These are phyloP conservation scores for Aix galericulata DNA, from an alignment of 2,113 vertebrate genomes.

Conservation along the genomic window DNA sequence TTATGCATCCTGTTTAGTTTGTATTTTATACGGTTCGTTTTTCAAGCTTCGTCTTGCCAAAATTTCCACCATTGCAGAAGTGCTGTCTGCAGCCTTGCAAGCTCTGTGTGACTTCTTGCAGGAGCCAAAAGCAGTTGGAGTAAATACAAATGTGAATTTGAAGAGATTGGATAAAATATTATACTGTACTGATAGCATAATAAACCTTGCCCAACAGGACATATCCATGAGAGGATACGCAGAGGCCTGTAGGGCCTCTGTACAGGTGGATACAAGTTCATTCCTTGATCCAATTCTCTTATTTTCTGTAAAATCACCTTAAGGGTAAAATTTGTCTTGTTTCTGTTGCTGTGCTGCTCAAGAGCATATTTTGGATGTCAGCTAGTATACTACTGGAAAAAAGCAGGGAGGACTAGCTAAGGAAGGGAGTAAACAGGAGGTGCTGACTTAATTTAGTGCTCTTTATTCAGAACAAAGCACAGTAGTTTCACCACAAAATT, in stretches of 20 bases:
- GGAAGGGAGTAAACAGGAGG: neutral
- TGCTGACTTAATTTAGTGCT: neutral
- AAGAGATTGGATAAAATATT: neutral
- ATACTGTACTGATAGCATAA: neutral
- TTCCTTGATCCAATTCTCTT: neutral
- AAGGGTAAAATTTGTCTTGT: neutral
- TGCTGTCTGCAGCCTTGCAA: neutral
- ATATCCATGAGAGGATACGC: neutral
- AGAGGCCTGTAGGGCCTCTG: neutral
- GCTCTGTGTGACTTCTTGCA: neutral
- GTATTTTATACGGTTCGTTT: neutral
- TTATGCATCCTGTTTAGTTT: neutral
- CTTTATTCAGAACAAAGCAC: neutral
- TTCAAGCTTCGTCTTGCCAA: neutral
- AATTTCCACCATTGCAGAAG: neutral
- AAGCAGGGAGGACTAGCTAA: neutral
- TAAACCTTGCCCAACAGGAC: neutral
- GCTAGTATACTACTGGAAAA: neutral
- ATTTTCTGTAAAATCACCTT: neutral
- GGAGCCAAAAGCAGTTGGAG: neutral
- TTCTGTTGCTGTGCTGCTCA: neutral
- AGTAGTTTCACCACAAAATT: neutral
- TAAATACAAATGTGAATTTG: neutral
- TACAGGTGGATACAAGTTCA: neutral
- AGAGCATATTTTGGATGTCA: neutral